Evolutionary conservation across 2,113 vertebrate genomes (phyloP), one percentile per base, ranked within the genome.

Genomic region (Dasyornis broadbenti): DNA sequence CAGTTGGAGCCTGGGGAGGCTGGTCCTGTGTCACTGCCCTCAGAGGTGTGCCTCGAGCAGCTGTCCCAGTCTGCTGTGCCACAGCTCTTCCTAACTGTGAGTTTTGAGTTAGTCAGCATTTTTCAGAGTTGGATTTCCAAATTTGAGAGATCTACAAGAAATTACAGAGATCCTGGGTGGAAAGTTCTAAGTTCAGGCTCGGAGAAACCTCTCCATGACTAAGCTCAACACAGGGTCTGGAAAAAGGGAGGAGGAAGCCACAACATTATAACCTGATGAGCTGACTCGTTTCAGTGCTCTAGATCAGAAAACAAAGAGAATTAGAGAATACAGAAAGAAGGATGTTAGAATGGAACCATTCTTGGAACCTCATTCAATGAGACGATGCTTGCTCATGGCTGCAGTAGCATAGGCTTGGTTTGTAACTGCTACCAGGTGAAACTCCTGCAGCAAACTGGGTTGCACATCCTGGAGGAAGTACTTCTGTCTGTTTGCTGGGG

Each of bases 1-100:
- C 31, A 15, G 60, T 80, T 28, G 69, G 33, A 60, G 31, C 80
- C 18, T 0, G 0, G 1, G 0, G 17, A 13, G 24, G 18, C 44
- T 21, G 45, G 12, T 65, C 18, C 35, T 28, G 2, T 47, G 63
- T 65, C 10, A 1, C 66, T 37, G 45, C 37, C 39, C 59, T 52
- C 50, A 17, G 56, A 39, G 23, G 4, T 3, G 14, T 1, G 2
- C 24, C 40, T 49, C 17, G 11, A 15, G 28, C 26, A 19, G 31
- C 4, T 56, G 33, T 56, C 66, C 42, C 11, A 12, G 16, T 8
- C 70, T 39, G 26, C 54, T 11, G 40, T 17, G 33, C 61, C 53
- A 35, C 61, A n/a, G 44, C 56, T 86, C 26, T 57, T 77, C 68
- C 63, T 65, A 44, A 24, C 16, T 10, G 2, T 1, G 26, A 65